These are phyloP conservation scores for Vanessa tameamea DNA, from an alignment of 1,140 invertebrate genomes.

Conservation along the genomic window DNA sequence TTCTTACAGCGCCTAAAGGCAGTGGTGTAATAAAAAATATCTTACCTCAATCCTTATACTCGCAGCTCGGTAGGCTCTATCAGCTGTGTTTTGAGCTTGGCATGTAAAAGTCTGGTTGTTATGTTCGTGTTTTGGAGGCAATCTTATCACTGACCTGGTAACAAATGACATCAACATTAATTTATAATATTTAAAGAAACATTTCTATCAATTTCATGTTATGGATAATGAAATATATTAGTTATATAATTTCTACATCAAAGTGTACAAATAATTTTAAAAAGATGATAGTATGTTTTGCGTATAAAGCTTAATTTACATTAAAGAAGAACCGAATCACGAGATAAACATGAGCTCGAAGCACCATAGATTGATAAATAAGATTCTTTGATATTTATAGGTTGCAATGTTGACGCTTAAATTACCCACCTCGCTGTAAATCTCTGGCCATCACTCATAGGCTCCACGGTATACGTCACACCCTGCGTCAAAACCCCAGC, in stretches of 20 bases:
- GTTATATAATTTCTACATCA: no score
- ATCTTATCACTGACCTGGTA: slow-evolving; percentile 88
- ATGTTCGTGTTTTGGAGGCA: slow-evolving; percentile 91
- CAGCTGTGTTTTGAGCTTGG: slow-evolving; percentile 93
- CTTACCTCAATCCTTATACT: slow-evolving; percentile 89
- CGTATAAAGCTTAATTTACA: not conserved
- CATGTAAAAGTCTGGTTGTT: slow-evolving; percentile 96
- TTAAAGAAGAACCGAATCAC: no score
- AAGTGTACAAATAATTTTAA: no score
- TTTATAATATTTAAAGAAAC: not conserved
- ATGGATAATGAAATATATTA: no score
- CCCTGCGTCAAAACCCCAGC: slow-evolving; percentile 89
- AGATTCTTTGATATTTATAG: not conserved
- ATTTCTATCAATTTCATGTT: not conserved
- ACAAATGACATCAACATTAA: slow-evolving; percentile 6
- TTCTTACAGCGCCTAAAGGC: no score
- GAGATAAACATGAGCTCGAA: no score
- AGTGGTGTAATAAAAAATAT: no score
- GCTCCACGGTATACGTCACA: slow-evolving; percentile 87
- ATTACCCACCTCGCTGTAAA: slow-evolving; percentile 84
- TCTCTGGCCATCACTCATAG: slow-evolving; percentile 88
- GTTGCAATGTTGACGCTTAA: slow-evolving; percentile 14
- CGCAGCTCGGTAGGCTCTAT: slow-evolving; percentile 89
- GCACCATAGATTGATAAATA: no score
- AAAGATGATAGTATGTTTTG: no score